These are phyloP conservation scores for Sylvilagus bachmani DNA, from an alignment of 2,113 vertebrate species.

Conservation along the genomic window DNA sequence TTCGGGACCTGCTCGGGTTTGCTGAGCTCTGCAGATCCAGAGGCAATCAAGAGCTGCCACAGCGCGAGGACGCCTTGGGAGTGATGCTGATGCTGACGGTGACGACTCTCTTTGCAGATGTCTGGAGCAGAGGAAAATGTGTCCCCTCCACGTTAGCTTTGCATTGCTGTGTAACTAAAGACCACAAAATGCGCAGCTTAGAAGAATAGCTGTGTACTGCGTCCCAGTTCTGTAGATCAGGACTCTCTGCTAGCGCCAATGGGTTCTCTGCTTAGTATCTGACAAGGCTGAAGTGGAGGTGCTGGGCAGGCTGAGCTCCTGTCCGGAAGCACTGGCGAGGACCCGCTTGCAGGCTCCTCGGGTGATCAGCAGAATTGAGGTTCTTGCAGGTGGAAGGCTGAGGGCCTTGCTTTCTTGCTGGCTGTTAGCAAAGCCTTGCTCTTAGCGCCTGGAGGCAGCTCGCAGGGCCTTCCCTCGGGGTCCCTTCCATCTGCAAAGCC, in stretches of 20 bases:
- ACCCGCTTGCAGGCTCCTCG: background rate
- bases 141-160: background rate
- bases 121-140: background rate
- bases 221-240: background rate
- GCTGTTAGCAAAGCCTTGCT: background rate
- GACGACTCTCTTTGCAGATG: background rate
- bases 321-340: background rate
- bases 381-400: background rate
- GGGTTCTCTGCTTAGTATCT: background rate
- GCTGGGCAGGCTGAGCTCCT: background rate
- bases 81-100: background rate
- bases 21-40: background rate
- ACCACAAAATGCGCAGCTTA: background rate
- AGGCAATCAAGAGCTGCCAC: background rate
- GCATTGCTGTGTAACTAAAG: background rate
- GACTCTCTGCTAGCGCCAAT: background rate
- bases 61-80: background rate
- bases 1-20: background rate
- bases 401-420: background rate
- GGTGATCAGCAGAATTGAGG: background rate
- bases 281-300: background rate
- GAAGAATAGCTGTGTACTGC: background rate
- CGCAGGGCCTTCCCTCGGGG: background rate
- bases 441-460: background rate
- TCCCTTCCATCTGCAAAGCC: background rate